Percentiles rank a stretch among this genome's conserved stretches.
phyloP scores from a whole-genome alignment of 2,888 invertebrate genomes.

The Taenaris catops region DNA sequence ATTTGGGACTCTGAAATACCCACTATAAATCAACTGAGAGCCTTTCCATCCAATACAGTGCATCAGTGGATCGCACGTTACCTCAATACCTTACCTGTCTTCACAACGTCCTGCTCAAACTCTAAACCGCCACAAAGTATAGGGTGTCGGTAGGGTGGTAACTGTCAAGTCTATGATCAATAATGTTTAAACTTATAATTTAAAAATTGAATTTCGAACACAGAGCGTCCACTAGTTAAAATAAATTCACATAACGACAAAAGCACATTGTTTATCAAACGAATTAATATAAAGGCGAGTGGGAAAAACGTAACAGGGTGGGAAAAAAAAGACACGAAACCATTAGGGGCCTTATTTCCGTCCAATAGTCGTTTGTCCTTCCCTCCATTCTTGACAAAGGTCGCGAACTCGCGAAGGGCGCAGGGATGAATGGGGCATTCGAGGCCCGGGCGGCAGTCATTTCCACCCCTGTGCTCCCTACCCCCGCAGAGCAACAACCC shows the following conservation, averaged over 20 bases:
- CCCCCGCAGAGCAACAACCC: constrained; percentile 68
- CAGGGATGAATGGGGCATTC: constrained; percentile 53
- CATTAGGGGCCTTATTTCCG: constrained; percentile 30
- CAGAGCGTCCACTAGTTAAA: too few species aligned
- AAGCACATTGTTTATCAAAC: constrained; percentile 3
- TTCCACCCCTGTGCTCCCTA: constrained; percentile 28
- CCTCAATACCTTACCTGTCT: too few species aligned
- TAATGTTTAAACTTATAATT: too few species aligned
- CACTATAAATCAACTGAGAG: too few species aligned
- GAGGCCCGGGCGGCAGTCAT: constrained; percentile 41
- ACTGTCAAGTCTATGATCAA: too few species aligned
- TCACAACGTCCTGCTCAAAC: too few species aligned
- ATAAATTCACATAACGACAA: neutral
- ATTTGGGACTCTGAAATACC: too few species aligned
- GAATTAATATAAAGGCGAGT: constrained; percentile 4
- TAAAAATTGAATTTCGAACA: too few species aligned
- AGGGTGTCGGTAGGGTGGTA: too few species aligned
- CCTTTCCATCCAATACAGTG: too few species aligned
- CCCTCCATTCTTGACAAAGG: constrained; percentile 49
- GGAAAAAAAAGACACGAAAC: constrained; percentile 18
- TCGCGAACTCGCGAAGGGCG: constrained; percentile 60
- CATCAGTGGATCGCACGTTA: too few species aligned
- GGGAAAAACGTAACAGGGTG: constrained; percentile 14
- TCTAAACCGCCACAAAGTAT: too few species aligned
- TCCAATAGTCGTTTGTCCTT: constrained; percentile 47